phyloP scores from a whole-genome alignment of 2,113 vertebrate genomes.

The Odontesthes bonariensis region DNA sequence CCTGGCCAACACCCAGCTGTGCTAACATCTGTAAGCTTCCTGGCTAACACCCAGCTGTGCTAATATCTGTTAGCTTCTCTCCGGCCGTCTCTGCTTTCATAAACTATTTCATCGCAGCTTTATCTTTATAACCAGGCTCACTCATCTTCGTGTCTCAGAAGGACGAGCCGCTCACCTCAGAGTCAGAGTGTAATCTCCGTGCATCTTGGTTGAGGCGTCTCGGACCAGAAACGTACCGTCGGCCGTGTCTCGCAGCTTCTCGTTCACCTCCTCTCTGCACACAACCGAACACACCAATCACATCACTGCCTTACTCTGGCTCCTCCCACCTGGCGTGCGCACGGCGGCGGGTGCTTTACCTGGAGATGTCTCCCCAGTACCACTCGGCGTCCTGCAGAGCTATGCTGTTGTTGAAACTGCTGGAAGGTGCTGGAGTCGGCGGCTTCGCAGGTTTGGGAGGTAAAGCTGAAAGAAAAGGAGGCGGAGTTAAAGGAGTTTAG shows the following conservation, averaged over 20 bases:
- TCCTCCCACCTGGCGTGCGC: too few relatives aligned
- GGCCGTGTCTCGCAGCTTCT: constrained; percentile 97
- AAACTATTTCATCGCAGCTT: too few relatives aligned
- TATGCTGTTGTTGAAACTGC: constrained; percentile 96
- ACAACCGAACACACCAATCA: background rate
- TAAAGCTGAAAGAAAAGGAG: constrained; percentile 84
- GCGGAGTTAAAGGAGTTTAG: too few relatives aligned
- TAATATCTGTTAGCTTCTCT: too few relatives aligned
- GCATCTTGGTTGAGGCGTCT: constrained; percentile 99
- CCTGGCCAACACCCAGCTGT: too few relatives aligned
- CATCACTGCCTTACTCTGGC: too few relatives aligned
- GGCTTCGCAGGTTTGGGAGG: constrained; percentile 95
- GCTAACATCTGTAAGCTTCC: too few relatives aligned
- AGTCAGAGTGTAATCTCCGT: constrained; percentile 97
- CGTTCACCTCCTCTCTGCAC: constrained; percentile 95
- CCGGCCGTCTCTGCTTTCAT: too few relatives aligned
- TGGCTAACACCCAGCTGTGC: too few relatives aligned
- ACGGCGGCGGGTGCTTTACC: constrained; percentile 39
- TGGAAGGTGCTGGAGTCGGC: constrained; percentile 84
- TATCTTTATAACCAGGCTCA: too few relatives aligned
- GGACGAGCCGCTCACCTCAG: constrained; percentile 89
- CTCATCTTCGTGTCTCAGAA: too few relatives aligned
- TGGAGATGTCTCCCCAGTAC: constrained; percentile 99
- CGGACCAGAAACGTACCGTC: constrained; percentile 98
- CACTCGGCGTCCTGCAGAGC: constrained; percentile 97